Base-by-base conservation (phyloP, 2,113 vertebrate species). In the Crotalus tigris region DNA sequence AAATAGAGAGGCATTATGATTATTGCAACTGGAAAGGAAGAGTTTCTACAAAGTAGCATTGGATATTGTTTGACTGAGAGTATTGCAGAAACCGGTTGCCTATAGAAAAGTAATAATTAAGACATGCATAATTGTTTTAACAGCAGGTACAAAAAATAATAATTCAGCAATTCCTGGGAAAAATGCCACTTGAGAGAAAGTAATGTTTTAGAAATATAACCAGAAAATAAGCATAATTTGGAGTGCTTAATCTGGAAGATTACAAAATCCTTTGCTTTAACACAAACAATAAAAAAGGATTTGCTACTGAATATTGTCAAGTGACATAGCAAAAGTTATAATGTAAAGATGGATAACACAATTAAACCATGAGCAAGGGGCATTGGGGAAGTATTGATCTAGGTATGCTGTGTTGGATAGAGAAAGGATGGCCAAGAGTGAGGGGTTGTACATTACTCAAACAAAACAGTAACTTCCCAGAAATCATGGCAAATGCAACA, bases 331-430 rank as follows among this genome's bases (percentile, higher is more conserved):
- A 44, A 26, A n/a, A 51, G 2, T 3, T 0, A 21, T 0, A 11
- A 10, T 1, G 3, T 7, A 24, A 44, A 3, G 51, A 24, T 59
- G 54, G 1, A 4, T 12, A 2, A 19, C 15, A 10, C 26, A 5
- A 89, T 15, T 1, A 7, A 10, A 54, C 17, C 61, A 61, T 29
- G 55, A 33, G 55, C 0, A 0, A 75, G 54, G 87, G 0, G 0
- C 44, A 85, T 49, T n/a, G 89, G 55, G 58, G 58, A 91, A 89
- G 61, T 61, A 91, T 85, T 55, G 13, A 0, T 87, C 88, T 51
- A 29, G 57, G 69, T 85, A 9, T 33, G 4, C 0, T 33, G 39
- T 33, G 49, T 55, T 87, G 13, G 13, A 54, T 13, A 51, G 26
- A 29, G 0, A 0, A 44, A 87, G 11, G 58, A 33, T 53, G 57